phyloP scores from a whole-genome alignment of 2,797 vertebrate species.

The Gephyroberyx darwinii region DNA sequence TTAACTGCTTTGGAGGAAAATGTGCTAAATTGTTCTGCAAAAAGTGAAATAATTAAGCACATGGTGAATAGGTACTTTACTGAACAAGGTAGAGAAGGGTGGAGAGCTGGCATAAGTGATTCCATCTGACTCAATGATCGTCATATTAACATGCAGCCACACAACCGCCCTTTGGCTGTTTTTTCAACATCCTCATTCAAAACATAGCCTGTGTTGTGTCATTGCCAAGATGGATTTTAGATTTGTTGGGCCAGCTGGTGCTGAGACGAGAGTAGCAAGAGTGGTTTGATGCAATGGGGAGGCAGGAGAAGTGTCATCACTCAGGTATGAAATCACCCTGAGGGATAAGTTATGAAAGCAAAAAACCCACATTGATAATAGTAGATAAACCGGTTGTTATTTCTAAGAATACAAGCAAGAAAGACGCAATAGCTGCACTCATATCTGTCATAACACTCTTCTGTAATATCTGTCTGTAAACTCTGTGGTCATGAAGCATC shows the following conservation, averaged over 20 bases:
- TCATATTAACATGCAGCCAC: background rate
- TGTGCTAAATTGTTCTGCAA: background rate
- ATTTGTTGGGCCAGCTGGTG: constrained; percentile 30
- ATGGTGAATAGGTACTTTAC: background rate
- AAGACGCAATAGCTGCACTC: constrained; percentile 34
- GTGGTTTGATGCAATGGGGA: background rate
- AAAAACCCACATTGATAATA: background rate
- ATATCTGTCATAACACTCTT: constrained; percentile 45
- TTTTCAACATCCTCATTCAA: constrained; percentile 5
- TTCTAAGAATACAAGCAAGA: constrained; percentile 27
- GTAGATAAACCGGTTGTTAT: constrained; percentile 38
- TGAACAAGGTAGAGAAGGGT: background rate
- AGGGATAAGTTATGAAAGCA: constrained; percentile 8
- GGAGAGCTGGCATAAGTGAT: background rate
- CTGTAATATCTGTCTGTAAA: constrained; percentile 49
- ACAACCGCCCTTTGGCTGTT: constrained; percentile 3
- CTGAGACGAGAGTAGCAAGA: constrained; percentile 8
- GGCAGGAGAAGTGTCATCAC: constrained; percentile 45
- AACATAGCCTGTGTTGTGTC: constrained; percentile 12
- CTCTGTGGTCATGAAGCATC: constrained; percentile 36
- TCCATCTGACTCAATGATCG: background rate
- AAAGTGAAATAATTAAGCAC: background rate
- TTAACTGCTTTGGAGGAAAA: background rate
- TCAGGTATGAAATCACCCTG: constrained; percentile 51
- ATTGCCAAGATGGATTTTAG: constrained; percentile 14